Percentiles rank a stretch among this genome's conserved stretches.
phyloP scores from a whole-genome alignment of 2,797 vertebrate genomes.

The Leptatherina wallacei region DNA sequence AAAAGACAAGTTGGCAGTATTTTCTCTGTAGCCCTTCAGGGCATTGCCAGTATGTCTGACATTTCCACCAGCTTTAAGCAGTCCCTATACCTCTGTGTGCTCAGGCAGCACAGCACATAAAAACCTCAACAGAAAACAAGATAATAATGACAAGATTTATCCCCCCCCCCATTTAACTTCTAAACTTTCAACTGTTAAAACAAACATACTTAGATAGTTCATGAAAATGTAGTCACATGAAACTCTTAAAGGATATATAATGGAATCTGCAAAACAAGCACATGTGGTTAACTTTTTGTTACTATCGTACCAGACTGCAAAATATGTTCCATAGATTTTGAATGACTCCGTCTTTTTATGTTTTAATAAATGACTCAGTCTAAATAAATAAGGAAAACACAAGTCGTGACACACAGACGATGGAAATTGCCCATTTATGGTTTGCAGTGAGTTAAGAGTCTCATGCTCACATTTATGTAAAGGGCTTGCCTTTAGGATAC shows the following conservation, averaged over 20 bases:
- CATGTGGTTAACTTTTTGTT: neutral
- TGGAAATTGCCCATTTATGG: slow-evolving; percentile 9
- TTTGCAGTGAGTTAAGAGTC: slow-evolving; percentile 1
- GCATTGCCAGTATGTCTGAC: neutral
- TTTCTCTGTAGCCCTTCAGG: slow-evolving; percentile 32
- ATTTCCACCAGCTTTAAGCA: slow-evolving; percentile 3
- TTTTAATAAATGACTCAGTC: slow-evolving; percentile 2
- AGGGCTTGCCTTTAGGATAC: slow-evolving; percentile 6
- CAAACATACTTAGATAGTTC: no score
- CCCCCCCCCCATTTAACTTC: no score
- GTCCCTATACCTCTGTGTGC: no score
- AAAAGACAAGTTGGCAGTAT: slow-evolving; percentile 37
- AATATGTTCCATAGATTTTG: slow-evolving; percentile 1
- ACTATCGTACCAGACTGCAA: neutral
- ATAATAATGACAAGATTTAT: no score
- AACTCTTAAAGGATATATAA: neutral
- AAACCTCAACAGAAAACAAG: no score
- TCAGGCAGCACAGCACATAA: no score
- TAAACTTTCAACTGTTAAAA: no score
- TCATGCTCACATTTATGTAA: slow-evolving; percentile 6
- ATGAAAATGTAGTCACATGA: neutral
- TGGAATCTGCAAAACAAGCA: neutral
- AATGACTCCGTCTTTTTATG: slow-evolving; percentile 15
- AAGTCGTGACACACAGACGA: neutral
- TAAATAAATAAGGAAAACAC: slow-evolving; percentile 7